Evolutionary conservation across 2,888 invertebrate genomes (phyloP).

Genomic region (Seira ritae): DNA sequence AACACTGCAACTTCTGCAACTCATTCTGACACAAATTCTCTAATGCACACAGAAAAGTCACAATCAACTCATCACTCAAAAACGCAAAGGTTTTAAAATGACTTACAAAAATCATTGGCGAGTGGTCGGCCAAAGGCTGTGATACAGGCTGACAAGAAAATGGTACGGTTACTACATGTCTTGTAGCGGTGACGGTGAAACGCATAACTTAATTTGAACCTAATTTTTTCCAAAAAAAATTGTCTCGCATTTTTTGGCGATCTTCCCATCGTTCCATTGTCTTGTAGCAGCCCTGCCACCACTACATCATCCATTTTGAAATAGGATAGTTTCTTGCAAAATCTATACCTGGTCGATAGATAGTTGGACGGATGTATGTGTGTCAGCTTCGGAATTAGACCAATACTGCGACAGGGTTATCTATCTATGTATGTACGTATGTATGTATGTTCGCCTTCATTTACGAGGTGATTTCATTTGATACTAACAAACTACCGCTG

Average conservation of each 20-base stretch:
- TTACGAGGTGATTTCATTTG: neutral
- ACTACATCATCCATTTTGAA: too few species aligned
- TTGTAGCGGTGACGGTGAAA: neutral
- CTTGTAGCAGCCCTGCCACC: neutral
- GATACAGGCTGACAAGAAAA: neutral
- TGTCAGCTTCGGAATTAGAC: slow-evolving; percentile 1
- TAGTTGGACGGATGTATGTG: neutral
- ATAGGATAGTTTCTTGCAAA: too few species aligned
- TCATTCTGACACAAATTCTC: slow-evolving; percentile 47
- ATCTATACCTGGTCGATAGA: too few species aligned
- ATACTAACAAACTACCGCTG: slow-evolving; percentile 8
- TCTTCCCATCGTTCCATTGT: slow-evolving; percentile 56
- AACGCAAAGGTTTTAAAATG: neutral
- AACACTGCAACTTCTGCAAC: slow-evolving; percentile 38
- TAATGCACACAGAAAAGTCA: neutral
- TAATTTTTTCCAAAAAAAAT: slow-evolving; percentile 7
- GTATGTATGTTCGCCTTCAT: too few species aligned
- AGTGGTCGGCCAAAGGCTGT: neutral
- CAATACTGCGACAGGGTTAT: neutral
- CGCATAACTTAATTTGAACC: slow-evolving; percentile 10
- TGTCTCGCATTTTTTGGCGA: slow-evolving; percentile 51
- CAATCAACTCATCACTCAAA: slow-evolving; percentile 10
- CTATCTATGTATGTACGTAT: too few species aligned
- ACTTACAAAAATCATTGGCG: neutral
- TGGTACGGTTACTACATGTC: neutral